A percentile compares a stretch with the other conserved stretches of the same genome.
Conservation (phyloP, 2,797 vertebrate species). For the Pseudocheirus occidentalis region DNA sequence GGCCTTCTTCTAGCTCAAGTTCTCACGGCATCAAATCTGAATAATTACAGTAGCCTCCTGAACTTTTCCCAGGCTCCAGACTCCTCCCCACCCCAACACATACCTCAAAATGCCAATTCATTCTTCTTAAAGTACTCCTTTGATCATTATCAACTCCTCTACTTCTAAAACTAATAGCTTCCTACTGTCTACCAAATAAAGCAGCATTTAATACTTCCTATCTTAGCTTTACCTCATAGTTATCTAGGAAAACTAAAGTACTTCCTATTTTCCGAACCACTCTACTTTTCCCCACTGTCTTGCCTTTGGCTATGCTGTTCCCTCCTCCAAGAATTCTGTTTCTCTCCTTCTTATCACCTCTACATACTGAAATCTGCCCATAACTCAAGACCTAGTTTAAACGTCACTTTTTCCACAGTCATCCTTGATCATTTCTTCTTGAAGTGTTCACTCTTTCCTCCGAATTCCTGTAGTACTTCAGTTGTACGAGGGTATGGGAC, state of each 20-base stretch:
- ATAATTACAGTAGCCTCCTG: background rate
- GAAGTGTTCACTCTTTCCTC: background rate
- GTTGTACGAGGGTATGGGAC: background rate
- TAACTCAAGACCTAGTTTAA: background rate
- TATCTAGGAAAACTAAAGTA: background rate
- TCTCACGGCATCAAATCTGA: background rate
- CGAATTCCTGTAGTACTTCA: background rate
- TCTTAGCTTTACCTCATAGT: background rate
- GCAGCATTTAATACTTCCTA: background rate
- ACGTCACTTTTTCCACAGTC: background rate
- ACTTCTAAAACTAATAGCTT: background rate
- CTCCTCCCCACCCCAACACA: background rate
- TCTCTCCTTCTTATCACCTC: background rate
- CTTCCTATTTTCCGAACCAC: background rate
- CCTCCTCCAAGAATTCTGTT: background rate
- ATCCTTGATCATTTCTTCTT: background rate
- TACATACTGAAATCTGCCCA: background rate
- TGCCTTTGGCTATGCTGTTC: background rate
- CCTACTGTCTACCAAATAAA: background rate
- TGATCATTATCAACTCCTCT: background rate
- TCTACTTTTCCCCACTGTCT: background rate
- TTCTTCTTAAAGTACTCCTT: background rate
- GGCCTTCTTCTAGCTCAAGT: background rate
- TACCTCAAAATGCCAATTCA: background rate
- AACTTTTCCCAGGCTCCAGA: background rate